Evolutionary conservation across 2,113 vertebrate species (phyloP).

Genomic region (Myotis brandtii): DNA sequence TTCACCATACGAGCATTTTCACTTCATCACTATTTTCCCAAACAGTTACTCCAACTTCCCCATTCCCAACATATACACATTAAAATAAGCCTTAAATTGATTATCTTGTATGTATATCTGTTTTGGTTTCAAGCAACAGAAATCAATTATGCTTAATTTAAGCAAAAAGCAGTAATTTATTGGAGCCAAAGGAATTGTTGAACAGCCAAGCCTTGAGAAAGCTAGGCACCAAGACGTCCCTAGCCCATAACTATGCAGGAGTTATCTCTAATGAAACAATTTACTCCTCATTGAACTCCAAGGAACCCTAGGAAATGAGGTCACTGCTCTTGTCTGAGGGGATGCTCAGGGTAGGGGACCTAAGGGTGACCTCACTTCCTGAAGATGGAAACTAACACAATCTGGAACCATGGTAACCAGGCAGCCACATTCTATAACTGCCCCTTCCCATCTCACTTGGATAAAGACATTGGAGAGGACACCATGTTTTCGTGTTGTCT

Average conservation of each 20-base stretch:
- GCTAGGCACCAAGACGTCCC: background rate
- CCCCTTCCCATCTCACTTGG: too few species aligned
- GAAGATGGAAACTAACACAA: too few species aligned
- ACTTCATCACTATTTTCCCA: slow-evolving; percentile 7
- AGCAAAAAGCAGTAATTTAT: background rate
- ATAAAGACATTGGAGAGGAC: too few species aligned
- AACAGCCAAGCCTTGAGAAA: background rate
- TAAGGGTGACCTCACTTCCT: too few species aligned
- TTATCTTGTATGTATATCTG: background rate
- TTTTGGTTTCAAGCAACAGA: slow-evolving; percentile 21
- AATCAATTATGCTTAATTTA: slow-evolving; percentile 10
- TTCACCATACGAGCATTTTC: background rate
- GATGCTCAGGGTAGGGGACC: too few species aligned
- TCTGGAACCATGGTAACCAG: too few species aligned
- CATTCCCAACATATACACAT: background rate
- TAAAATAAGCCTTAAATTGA: slow-evolving; percentile 50
- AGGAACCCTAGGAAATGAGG: background rate
- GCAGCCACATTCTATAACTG: too few species aligned
- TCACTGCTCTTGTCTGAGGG: too few species aligned
- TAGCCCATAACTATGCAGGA: background rate
- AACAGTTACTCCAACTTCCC: background rate
- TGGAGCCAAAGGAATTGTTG: background rate
- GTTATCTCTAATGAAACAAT: background rate
- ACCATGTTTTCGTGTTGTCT: too few species aligned
- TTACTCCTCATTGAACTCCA: background rate